A percentile compares a stretch with the other conserved stretches of the same genome.
Evolutionary conservation across 1,140 invertebrate species (phyloP).

Genomic region (Brachionus paranguensis): DNA sequence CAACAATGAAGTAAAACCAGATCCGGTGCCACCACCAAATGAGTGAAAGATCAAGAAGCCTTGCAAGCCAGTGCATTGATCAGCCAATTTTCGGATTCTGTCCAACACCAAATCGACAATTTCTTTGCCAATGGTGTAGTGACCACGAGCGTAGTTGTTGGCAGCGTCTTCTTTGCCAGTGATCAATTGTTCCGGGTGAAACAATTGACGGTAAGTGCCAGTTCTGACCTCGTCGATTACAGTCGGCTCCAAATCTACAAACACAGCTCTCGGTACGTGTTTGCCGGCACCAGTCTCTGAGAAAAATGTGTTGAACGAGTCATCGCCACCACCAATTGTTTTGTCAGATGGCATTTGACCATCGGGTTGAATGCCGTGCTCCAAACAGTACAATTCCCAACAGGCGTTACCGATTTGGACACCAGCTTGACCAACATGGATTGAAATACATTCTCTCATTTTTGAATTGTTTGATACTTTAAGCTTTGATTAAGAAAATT

Average conservation of each 20-base stretch:
- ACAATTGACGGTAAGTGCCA: conserved; percentile 63
- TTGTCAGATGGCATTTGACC: conserved; percentile 62
- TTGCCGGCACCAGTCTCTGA: conserved; percentile 64
- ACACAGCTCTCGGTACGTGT: conserved; percentile 72
- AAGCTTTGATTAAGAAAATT: conserved; percentile 5
- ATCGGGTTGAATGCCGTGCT: conserved; percentile 77
- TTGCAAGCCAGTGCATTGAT: conserved; percentile 77
- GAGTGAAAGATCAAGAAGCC: conserved; percentile 67
- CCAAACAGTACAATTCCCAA: conserved; percentile 73
- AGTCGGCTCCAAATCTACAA: conserved; percentile 75
- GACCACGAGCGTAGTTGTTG: conserved; percentile 61
- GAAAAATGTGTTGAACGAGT: conserved; percentile 59
- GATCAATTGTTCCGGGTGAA: conserved; percentile 50
- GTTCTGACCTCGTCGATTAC: conserved; percentile 77
- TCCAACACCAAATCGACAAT: conserved; percentile 51
- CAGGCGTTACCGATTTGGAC: conserved; percentile 74
- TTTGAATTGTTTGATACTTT: conserved; percentile 9
- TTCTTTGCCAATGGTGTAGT: conserved; percentile 63
- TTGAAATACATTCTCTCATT: conserved; percentile 67
- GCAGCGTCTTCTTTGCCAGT: conserved; percentile 42
- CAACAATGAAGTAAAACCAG: conserved; percentile 76
- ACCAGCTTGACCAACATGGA: conserved; percentile 76
- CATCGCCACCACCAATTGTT: conserved; percentile 57
- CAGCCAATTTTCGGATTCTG: conserved; percentile 51
- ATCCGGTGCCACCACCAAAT: conserved; percentile 68